Evolutionary conservation across 1,140 invertebrate species (phyloP), one percentile per base, ranked within the genome.

Genomic region (Drosophila tropicalis): DNA sequence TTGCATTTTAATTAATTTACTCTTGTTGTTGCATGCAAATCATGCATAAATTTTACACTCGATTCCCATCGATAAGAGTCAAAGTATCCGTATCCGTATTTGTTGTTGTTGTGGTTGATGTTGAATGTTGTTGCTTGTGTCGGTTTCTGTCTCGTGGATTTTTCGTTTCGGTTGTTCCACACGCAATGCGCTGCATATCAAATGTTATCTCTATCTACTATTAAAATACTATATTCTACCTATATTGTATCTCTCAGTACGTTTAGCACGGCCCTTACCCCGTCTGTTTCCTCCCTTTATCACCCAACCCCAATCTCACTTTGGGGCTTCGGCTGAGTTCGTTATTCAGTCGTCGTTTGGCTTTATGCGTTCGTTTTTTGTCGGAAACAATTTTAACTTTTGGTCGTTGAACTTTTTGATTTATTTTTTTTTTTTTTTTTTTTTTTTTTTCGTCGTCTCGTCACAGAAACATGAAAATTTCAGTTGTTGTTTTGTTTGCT

Each of bases 401-500:
- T 87, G 83, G 83, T 87, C 83, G 80, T 87, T 87, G 83, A 87
- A 87, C 83, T 72, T 89, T 87, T 89, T 87, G 76, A 82, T 87
- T 87, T 84, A 79, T 79, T 83, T 87, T 29, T 77, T 80, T 72
- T 13, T 55, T 29, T 29, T 79, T 83, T 13, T 55, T 58, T 13
- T 55, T 29, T 29, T 79, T 83, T 13, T 55, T 58, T 65, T 65
- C 75, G 34, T 71, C 60, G 60, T 29, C 60, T 62, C 41, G 60
- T 62, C 39, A 41, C 60, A 41, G 15, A 62, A 62, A 41, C 60
- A 47, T 47, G 60, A 62, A 47, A 36, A 62, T 44, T 64, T 72
- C 25, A 32, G 51, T 44, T 44, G 17, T 25, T 63, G 40, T 63
- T 63, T 54, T 64, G 34, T 51, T 19, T 70, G 39, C 63, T 44